phyloP scores from a whole-genome alignment of 2,113 vertebrate genomes.

The Bubo bubo region DNA sequence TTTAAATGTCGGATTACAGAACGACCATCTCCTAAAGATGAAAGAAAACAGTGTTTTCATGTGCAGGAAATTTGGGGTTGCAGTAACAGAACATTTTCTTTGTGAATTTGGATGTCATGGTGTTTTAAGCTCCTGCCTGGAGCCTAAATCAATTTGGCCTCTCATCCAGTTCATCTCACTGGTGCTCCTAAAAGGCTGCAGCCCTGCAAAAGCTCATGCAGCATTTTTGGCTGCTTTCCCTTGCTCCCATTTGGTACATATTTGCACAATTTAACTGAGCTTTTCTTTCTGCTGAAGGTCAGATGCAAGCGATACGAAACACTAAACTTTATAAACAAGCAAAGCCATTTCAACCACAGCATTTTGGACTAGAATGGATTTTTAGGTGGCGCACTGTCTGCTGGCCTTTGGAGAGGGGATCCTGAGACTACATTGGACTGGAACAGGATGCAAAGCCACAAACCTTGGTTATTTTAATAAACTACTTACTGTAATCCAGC shows the following conservation, averaged over 20 bases:
- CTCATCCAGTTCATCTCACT: constrained; percentile 49
- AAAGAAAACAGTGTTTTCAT: constrained; percentile 57
- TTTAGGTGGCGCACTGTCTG: constrained; percentile 61
- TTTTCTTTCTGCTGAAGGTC: constrained; percentile 63
- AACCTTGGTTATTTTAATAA: constrained; percentile 44
- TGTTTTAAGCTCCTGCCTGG: constrained; percentile 53
- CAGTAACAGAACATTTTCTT: constrained; percentile 45
- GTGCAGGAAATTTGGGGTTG: constrained; percentile 51
- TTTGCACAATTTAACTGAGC: constrained; percentile 66
- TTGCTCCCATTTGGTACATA: constrained; percentile 53
- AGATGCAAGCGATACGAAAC: constrained; percentile 59
- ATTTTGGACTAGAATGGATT: constrained; percentile 37
- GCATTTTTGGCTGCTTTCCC: constrained; percentile 53
- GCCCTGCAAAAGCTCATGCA: constrained; percentile 54
- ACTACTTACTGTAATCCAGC: constrained; percentile 61
- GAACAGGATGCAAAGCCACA: constrained; percentile 58
- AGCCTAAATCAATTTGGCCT: constrained; percentile 58
- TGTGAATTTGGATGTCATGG: constrained; percentile 51
- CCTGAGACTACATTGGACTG: constrained; percentile 40
- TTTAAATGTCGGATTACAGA: constrained; percentile 44
- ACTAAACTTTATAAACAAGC: constrained; percentile 69
- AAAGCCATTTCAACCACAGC: constrained; percentile 55
- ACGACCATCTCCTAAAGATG: constrained; percentile 48
- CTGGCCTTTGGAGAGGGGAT: constrained; percentile 51
- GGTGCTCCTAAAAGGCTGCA: constrained; percentile 54